Base-by-base conservation (phyloP, 1,140 invertebrate genomes). In the Zeugodacus cucurbitae region DNA sequence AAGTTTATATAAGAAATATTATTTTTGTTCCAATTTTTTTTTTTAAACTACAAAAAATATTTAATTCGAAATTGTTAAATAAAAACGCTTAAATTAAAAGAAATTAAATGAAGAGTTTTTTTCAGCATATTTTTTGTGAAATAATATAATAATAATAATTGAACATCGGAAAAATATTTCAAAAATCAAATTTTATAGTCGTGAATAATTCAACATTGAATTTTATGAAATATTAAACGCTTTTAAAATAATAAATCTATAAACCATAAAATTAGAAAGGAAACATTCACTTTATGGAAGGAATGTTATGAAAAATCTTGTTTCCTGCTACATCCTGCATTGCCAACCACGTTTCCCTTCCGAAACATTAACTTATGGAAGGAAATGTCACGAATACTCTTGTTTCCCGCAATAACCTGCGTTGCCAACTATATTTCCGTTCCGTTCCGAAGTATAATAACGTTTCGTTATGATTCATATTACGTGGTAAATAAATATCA, bases 1-100 rank as follows among this genome's bases (percentile, higher is more conserved):
- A 82, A 82, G 37, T 82, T 82, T 82, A 34, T 82, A 82, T 82
- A 82, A n/a, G 41, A 82, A 82, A 26, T 14, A 82, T 82, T n/a
- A 44, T 82, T 82, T 41, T n/a, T 48, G 34, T 82, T 26, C 58
- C n/a, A n/a, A n/a, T n/a, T n/a, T n/a, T n/a, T 82, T 82, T 82
- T 54, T 82, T 82, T 82, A 54, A 82, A 17, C 74, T 82, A 48
- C n/a, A 48, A 48, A 54, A 14, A n/a, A 82, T 82, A 82, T 82
- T 82, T 82, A 82, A 48, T 82, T 82, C 26, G 34, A 48, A 82
- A 82, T 48, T 48, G 74, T 48, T 82, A 82, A 82, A 82, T 82
- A 82, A 82, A 82, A 22, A 37, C n/a, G 34, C 17, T 74, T 41
- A 44, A 58, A 54, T 70, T 54, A 44, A 59, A 37, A 17, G 44